Percentiles rank a stretch among this genome's conserved stretches.
Evolutionary conservation across 2,797 vertebrate species (phyloP).

Genomic region (Coilia nasus): DNA sequence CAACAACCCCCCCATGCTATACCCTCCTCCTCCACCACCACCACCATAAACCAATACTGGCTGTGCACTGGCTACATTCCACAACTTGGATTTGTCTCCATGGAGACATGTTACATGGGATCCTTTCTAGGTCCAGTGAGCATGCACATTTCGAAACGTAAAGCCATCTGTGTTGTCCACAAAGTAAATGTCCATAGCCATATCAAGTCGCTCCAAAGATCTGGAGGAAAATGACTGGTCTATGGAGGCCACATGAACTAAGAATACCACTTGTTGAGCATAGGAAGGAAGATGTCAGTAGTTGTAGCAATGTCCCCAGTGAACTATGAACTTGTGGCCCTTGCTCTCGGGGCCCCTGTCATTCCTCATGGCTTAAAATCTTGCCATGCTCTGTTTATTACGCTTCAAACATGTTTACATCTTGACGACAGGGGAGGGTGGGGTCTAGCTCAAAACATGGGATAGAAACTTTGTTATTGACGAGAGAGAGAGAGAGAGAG

Average conservation of each 20-base stretch:
- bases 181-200: not conserved
- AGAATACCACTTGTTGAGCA: not conserved
- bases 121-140: not conserved
- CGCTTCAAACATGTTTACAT: not conserved
- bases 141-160: not conserved
- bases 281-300: not conserved
- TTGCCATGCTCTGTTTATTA: not conserved
- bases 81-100: slow-evolving; percentile 53
- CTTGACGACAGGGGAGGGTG: not conserved
- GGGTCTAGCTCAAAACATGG: not conserved
- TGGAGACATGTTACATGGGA: slow-evolving; percentile 61
- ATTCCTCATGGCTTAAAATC: not conserved
- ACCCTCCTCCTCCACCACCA: slow-evolving; percentile 39
- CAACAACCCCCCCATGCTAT: slow-evolving; percentile 29
- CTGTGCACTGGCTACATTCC: slow-evolving; percentile 66
- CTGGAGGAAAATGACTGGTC: not conserved
- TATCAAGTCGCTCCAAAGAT: not conserved
- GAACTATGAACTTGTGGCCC: not conserved
- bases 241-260: not conserved
- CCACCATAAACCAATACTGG: slow-evolving; percentile 43
- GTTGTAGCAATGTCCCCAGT: not conserved
- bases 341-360: not conserved
- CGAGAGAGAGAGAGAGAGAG: not conserved
- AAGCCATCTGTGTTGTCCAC: not conserved
- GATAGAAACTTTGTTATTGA: not conserved